Evolutionary conservation across 2,888 invertebrate genomes (phyloP).

Genomic region (Tipula lateralis): DNA sequence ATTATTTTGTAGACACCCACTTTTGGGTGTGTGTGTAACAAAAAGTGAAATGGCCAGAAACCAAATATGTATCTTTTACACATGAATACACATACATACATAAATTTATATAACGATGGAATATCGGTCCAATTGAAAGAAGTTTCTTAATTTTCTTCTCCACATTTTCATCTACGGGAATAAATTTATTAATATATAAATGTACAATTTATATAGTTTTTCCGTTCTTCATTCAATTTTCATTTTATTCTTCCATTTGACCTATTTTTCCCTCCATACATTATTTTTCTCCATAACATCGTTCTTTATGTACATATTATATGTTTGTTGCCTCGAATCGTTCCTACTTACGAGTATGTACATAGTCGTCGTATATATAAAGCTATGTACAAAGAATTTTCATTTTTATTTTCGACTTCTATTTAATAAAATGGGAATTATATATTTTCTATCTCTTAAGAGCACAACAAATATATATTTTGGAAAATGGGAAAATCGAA

Average conservation of each 20-base stretch:
- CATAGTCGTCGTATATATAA: no score
- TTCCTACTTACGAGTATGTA: no score
- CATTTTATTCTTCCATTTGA: constrained; percentile 19
- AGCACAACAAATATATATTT: not conserved
- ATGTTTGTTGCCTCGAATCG: not conserved
- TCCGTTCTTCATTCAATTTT: constrained; percentile 1
- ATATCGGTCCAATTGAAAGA: not conserved
- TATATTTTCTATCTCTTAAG: not conserved
- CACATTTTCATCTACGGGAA: not conserved
- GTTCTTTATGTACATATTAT: not conserved
- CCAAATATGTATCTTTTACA: not conserved
- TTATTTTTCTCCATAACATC: not conserved
- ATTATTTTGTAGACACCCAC: not conserved
- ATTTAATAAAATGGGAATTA: not conserved
- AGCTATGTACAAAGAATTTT: not conserved
- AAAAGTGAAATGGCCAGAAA: not conserved
- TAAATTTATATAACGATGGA: not conserved
- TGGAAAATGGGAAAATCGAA: not conserved
- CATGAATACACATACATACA: not conserved
- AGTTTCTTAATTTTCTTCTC: not conserved
- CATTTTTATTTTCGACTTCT: not conserved
- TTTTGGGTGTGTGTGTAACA: no score
- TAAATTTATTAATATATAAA: not conserved
- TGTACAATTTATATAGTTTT: constrained; percentile 7
- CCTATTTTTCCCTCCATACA: not conserved